These are phyloP conservation scores for Platyura marginata DNA, from an alignment of 1,140 invertebrate species.

Conservation along the genomic window DNA sequence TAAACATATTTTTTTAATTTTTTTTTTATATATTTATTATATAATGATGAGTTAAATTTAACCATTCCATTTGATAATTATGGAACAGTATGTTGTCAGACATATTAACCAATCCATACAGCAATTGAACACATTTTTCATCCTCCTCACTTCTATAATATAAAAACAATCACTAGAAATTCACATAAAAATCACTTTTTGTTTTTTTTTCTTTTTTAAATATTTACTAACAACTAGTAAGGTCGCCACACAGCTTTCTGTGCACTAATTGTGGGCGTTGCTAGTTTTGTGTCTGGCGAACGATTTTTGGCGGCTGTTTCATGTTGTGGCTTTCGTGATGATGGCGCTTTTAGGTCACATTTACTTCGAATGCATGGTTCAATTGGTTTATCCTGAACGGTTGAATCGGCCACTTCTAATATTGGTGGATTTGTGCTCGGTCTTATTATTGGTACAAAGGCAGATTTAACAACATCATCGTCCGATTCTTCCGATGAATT, in stretches of 20 bases:
- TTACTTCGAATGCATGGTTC: constrained; percentile 11
- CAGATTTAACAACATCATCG: constrained; percentile 55
- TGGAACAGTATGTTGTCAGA: too few species aligned
- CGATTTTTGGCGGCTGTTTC: constrained; percentile 24
- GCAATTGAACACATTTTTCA: too few species aligned
- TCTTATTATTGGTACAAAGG: constrained; percentile 36
- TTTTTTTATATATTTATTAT: too few species aligned
- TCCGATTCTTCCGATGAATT: constrained; percentile 35
- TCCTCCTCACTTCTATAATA: too few species aligned
- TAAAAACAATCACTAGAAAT: too few species aligned
- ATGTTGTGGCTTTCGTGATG: constrained; percentile 26
- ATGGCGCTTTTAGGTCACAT: constrained; percentile 41
- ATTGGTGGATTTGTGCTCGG: constrained; percentile 27
- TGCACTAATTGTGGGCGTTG: constrained; percentile 29
- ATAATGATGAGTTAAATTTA: too few species aligned
- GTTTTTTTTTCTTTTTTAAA: too few species aligned
- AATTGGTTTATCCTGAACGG: constrained; percentile 22
- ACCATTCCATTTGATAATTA: too few species aligned
- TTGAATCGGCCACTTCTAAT: constrained; percentile 31
- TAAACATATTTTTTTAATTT: too few species aligned
- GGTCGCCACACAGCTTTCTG: constrained; percentile 57
- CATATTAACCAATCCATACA: too few species aligned
- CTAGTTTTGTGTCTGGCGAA: constrained; percentile 38
- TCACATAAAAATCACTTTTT: too few species aligned
- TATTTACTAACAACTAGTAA: constrained; percentile 42